Evolutionary conservation across 1,140 invertebrate species (phyloP), one percentile per base, ranked within the genome.

Genomic region (Zaprionus camerounensis): DNA sequence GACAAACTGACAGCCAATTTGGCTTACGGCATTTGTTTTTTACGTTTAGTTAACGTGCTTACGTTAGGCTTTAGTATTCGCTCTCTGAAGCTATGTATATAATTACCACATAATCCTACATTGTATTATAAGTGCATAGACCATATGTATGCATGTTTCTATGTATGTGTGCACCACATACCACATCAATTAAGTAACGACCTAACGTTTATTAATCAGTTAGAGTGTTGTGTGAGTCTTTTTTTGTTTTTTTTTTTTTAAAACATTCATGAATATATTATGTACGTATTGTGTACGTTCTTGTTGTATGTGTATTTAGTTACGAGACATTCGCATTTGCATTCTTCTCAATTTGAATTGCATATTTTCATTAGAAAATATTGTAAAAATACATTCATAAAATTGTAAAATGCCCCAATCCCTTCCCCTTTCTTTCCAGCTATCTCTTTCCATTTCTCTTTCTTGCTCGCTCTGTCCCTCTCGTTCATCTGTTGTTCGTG

Each of bases 1-100:
- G 76, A 73, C 83, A 86, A 87, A 79, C 68, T 80, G 80, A 74
- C 69, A 70, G 76, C 77, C 74, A 75, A 81, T 79, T 79, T 71
- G 82, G 76, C 69, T 69, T 79, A 71, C 73, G 68, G 68, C 69
- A 79, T 73, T 68, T 51, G 41, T 63, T 63, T 44, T 51, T 62
- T 34, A 31, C 28, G 28, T 51, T 51, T 51, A 51, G 46, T 51
- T 51, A 22, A 51, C 20, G 46, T 51, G 46, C 46, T 51, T 22
- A 51, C 46, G 57, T 49, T 76, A 71, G 56, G 58, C 46, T 56
- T 59, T 76, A 70, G 75, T 31, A 67, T 63, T 62, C 61, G 80
- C 75, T 67, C 67, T 82, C 62, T 34, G 31, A 63, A 79, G 73
- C 65, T 46, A n/a, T 34, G 31, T 80, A 36, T 65, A 71, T 67